Evolutionary conservation across 2,113 vertebrate species (phyloP).

Genomic region (Cephalopholis sonnerati): DNA sequence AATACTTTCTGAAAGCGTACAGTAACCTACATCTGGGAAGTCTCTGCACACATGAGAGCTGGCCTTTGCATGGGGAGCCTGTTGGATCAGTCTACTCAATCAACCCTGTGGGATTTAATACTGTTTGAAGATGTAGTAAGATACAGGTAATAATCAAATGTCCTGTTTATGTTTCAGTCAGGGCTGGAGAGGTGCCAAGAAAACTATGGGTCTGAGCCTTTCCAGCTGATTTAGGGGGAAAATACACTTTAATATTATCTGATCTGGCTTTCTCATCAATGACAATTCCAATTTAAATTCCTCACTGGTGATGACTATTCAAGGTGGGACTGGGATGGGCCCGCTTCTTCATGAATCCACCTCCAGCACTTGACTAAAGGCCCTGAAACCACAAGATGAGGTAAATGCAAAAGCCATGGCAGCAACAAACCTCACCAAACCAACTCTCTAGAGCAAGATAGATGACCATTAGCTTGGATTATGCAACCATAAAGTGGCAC

Average conservation of each 20-base stretch:
- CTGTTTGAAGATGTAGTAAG: constrained; percentile 31
- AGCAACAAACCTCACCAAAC: constrained; percentile 12
- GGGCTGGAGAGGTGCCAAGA: neutral
- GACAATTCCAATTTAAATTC: constrained; percentile 2
- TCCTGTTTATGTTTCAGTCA: constrained; percentile 16
- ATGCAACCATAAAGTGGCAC: constrained; percentile 62
- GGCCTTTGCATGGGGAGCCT: constrained; percentile 29
- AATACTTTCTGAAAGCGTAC: constrained; percentile 71
- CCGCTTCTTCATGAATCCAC: constrained; percentile 32
- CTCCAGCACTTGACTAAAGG: constrained; percentile 25
- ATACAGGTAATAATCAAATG: constrained; percentile 29
- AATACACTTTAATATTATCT: neutral
- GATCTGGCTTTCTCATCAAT: constrained; percentile 10
- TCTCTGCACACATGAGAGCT: constrained; percentile 49
- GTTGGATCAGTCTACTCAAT: constrained; percentile 44
- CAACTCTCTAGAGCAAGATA: constrained; percentile 15
- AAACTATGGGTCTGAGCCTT: neutral
- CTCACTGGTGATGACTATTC: constrained; percentile 31
- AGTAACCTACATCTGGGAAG: constrained; percentile 71
- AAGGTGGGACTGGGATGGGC: constrained; percentile 34
- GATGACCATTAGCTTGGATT: constrained; percentile 64
- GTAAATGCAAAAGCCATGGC: constrained; percentile 7
- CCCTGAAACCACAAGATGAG: constrained; percentile 17
- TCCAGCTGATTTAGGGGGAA: neutral
- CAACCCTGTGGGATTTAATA: constrained; percentile 29